A percentile compares a stretch with the other conserved stretches of the same genome.
Conservation (phyloP, 2,113 vertebrate genomes). For the Microcebus lehilahytsara region DNA sequence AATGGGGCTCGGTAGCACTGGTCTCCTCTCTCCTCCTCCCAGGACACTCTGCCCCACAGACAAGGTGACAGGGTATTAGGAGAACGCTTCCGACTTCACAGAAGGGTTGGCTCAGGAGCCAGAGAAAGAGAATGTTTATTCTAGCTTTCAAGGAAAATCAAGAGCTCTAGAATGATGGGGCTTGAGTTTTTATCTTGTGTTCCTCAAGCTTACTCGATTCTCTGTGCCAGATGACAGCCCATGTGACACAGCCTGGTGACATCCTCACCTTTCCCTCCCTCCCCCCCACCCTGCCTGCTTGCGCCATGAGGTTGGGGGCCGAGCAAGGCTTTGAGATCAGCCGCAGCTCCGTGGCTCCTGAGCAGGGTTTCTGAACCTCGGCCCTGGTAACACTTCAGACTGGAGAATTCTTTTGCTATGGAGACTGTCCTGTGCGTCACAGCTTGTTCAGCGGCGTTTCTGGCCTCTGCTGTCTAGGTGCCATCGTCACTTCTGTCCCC, state of each 20-base stretch:
- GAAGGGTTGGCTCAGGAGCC: neutral
- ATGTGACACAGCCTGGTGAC: slow-evolving; percentile 54
- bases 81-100: accelerated
- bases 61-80: accelerated
- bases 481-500: neutral
- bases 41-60: accelerated
- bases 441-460: neutral
- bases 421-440: neutral
- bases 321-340: slow-evolving; percentile 74
- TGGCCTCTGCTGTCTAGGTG: neutral
- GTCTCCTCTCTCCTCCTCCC: neutral
- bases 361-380: neutral
- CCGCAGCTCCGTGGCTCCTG: slow-evolving; percentile 37
- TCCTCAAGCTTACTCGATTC: neutral
- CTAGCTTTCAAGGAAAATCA: neutral
- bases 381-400: accelerated
- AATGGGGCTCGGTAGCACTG: too few relatives aligned
- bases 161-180: neutral
- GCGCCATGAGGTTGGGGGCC: neutral
- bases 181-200: neutral
- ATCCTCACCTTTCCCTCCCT: neutral
- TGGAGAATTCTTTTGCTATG: accelerated
- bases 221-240: slow-evolving; percentile 4
- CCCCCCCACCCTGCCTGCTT: neutral
- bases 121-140: neutral